Evolutionary conservation across 2,113 vertebrate genomes (phyloP), one percentile per base, ranked within the genome.

Genomic region (Phalacrocorax brasilianus): DNA sequence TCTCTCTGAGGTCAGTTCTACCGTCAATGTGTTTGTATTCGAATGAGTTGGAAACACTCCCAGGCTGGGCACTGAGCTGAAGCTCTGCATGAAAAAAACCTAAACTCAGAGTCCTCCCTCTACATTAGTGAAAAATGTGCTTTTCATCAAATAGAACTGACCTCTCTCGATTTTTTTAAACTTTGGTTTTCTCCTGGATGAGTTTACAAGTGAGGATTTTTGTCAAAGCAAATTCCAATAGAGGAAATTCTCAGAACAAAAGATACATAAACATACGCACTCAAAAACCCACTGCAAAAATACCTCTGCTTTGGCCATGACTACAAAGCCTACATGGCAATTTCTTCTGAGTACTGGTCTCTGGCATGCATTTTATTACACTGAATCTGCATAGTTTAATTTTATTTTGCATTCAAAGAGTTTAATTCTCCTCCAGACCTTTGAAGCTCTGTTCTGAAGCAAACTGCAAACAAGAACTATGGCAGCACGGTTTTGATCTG

Each of bases 381-480:
- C 11, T 53, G 86, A 88, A 86, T 93, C 96, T 84, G 52, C 90
- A 86, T 24, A 87, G 72, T 74, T 81, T 94, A 89, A 91, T 88
- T 96, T 84, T 86, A 81, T 89, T 96, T 93, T 87, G 65, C 52
- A 95, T 87, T 96, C 82, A 94, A 90, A 88, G 85, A 63, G 59
- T 72, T 88, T 88, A 83, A 93, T 86, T 94, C 73, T 52, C 30
- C 68, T 85, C 33, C 63, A 91, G 61, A 84, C 22, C 83, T 92
- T 84, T 94, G 86, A 94, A 95, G 91, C 76, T 78, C 79, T 78
- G 56, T 56, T 93, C 82, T 91, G 76, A 92, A 93, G 83, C 56
- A 87, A 94, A 93, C 33, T 84, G 88, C 56, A 81, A 86, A 93
- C 53, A 89, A 86, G 61, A 80, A 56, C 65, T 67, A 55, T 24